Evolutionary conservation across 2,888 invertebrate genomes (phyloP), one percentile per base, ranked within the genome.

Genomic region (Phengaris alcon): DNA sequence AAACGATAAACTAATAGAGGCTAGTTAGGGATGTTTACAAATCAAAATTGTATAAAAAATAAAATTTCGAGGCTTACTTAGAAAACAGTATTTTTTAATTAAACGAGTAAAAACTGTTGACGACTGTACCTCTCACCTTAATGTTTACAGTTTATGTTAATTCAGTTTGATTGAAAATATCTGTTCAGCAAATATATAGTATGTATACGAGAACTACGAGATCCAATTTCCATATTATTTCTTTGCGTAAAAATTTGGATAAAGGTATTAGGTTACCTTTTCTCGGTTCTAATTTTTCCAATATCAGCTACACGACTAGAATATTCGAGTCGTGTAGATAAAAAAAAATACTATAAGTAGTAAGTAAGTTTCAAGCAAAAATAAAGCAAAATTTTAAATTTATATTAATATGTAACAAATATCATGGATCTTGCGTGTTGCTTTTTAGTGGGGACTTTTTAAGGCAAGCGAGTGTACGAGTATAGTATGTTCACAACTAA

Each of bases 101-200:
- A 10, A 10, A 52, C 22, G 1, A 52, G 52, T 46, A 52, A 52
- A 52, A 52, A 52, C 8, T 52, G 9, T 6, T 35, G 64, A 15
- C 15, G 12, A 64, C 64, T 35, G 13, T 44, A 64, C 6, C 35
- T 15, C 64, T 64, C 35, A 64, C 64, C 64, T 64, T 35, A 13
- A 64, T 59, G 22, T 59, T 35, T 35, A 35, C 35, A 35, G 35
- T 35, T 64, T 22, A 12, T 64, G 22, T 64, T 64, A 35, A 35
- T 64, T 64, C 64, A 64, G 35, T 35, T 64, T 64, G 35, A 64
- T 64, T 64, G 64, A 13, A 12, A 64, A 44, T 35, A 48, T 64
- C 35, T 64, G 44, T 44, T 35, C 12, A 13, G 64, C 35, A 35
- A 35, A 35, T 6, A 1, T 59, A 59, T 22, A 52, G 1, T 52